Conservation (phyloP, 1,140 invertebrate species). For the Pachypeltis micranthus region DNA sequence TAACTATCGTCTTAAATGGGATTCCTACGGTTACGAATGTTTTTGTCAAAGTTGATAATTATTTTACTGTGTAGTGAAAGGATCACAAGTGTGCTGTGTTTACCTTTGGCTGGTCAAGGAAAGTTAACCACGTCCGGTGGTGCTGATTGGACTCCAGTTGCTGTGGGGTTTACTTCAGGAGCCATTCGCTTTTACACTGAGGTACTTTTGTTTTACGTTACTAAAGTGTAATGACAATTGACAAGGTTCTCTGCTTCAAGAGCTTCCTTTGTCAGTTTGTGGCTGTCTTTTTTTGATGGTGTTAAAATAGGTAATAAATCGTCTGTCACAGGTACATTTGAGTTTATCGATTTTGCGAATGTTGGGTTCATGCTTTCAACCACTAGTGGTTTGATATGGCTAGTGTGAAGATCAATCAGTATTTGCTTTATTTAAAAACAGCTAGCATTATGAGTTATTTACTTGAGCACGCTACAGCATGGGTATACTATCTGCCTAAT, state of each 20-base stretch:
- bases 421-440: too few relatives aligned
- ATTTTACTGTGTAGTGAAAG: slow-evolving; percentile 38
- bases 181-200: slow-evolving; percentile 80
- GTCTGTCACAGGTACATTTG: too few relatives aligned
- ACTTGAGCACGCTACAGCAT: too few relatives aligned
- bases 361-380: too few relatives aligned
- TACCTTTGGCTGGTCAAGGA: slow-evolving; percentile 55
- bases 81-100: slow-evolving; percentile 43
- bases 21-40: not conserved
- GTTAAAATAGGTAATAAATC: too few relatives aligned
- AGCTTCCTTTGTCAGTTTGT: not conserved
- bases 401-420: too few relatives aligned
- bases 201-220: too few relatives aligned
- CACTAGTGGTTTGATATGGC: too few relatives aligned
- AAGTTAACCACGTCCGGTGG: slow-evolving; percentile 50
- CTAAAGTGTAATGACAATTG: too few relatives aligned
- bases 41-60: slow-evolving; percentile 23
- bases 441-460: too few relatives aligned
- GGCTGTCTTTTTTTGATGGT: slow-evolving; percentile 1
- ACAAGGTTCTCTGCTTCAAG: not conserved
- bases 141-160: slow-evolving; percentile 88
- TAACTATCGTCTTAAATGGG: not conserved
- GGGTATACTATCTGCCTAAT: too few relatives aligned
- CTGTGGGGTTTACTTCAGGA: slow-evolving; percentile 75
- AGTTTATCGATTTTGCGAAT: too few relatives aligned